phyloP scores from a whole-genome alignment of 1,140 invertebrate species.

The Lepidurus arcticus region DNA sequence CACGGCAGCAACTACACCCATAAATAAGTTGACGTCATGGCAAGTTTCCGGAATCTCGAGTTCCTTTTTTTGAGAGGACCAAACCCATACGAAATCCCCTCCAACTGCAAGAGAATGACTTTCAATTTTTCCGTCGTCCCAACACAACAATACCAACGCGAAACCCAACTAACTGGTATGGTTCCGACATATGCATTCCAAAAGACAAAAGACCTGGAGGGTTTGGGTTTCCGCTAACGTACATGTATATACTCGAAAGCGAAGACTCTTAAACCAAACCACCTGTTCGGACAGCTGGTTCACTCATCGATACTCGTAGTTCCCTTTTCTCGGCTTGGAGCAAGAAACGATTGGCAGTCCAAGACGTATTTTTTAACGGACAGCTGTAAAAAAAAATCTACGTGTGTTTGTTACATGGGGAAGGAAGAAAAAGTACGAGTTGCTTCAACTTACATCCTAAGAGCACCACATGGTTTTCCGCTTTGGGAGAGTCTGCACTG shows the following conservation, averaged over 20 bases:
- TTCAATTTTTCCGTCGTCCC: background rate
- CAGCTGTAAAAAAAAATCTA: background rate
- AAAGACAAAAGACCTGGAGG: background rate
- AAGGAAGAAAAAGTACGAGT: background rate
- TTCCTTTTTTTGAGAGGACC: no score
- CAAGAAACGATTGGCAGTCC: no score
- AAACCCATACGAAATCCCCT: no score
- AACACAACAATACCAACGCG: background rate
- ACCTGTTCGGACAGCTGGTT: conserved; percentile 2
- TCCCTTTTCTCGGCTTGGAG: background rate
- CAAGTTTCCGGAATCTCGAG: no score
- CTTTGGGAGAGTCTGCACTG: background rate
- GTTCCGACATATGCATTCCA: background rate
- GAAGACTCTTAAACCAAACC: background rate
- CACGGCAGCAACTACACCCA: no score
- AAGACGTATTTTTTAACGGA: no score
- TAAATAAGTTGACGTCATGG: no score
- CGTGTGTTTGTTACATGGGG: background rate
- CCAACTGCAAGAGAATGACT: no score
- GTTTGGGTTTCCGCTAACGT: background rate
- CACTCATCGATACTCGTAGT: background rate
- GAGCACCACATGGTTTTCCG: conserved; percentile 14
- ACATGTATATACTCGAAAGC: background rate
- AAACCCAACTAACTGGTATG: background rate
- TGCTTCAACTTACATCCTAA: background rate